phyloP scores from a whole-genome alignment of 1,140 invertebrate species.

The Octopus bimaculoides region DNA sequence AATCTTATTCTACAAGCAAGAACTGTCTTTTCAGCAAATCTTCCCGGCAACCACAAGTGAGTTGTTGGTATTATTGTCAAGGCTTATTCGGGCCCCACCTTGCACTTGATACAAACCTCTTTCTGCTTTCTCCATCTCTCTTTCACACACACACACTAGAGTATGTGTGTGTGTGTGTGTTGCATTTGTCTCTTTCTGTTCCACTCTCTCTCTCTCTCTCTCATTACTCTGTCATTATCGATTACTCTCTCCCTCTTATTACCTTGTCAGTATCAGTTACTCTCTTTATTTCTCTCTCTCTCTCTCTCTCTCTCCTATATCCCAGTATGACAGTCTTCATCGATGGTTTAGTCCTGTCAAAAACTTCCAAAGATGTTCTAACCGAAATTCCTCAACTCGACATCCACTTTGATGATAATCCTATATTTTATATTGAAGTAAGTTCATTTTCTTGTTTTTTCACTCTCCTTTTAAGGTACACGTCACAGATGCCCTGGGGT shows the following conservation, averaged over 20 bases:
- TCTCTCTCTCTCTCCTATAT: neutral
- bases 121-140: too few species aligned
- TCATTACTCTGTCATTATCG: too few species aligned
- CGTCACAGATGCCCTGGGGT: too few species aligned
- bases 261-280: neutral
- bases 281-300: too few species aligned
- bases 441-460: slow-evolving; percentile 13
- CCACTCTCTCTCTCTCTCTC: too few species aligned
- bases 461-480: too few species aligned
- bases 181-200: too few species aligned
- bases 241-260: too few species aligned
- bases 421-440: slow-evolving; percentile 74
- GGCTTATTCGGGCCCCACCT: too few species aligned
- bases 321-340: slow-evolving; percentile 30
- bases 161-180: too few species aligned
- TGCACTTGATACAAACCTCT: too few species aligned
- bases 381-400: slow-evolving; percentile 35
- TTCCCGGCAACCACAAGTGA: slow-evolving; percentile 34
- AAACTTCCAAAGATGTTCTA: slow-evolving; percentile 26
- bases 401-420: slow-evolving; percentile 71
- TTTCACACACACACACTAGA: too few species aligned
- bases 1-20: slow-evolving; percentile 54
- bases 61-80: slow-evolving; percentile 8
- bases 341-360: slow-evolving; percentile 30
- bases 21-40: slow-evolving; percentile 26